Conservation (phyloP, 2,797 vertebrate genomes). For the Hyperoplus lanceolatus region DNA sequence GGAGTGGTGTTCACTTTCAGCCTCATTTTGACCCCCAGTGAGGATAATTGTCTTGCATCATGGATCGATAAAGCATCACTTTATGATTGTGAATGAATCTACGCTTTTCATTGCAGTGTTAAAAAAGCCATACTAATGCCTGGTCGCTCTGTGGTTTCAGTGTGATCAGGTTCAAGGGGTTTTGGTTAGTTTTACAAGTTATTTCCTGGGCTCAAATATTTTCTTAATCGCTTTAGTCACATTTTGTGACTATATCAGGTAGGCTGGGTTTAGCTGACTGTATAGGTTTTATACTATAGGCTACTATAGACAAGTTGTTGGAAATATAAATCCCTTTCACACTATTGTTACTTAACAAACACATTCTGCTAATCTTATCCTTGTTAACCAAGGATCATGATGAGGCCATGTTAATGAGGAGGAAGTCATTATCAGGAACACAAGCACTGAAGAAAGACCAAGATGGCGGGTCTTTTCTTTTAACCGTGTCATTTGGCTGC, state of each 20-base stretch:
- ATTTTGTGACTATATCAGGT: conserved; percentile 41
- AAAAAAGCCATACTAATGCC: conserved; percentile 5
- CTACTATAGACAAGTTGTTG: conserved; percentile 46
- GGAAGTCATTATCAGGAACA: conserved; percentile 43
- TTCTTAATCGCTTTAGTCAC: conserved; percentile 45
- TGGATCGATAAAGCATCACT: conserved; percentile 37
- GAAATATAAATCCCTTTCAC: conserved; percentile 56
- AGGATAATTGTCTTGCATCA: neutral
- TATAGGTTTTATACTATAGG: conserved; percentile 34
- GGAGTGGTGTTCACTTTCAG: conserved; percentile 10
- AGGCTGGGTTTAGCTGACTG: conserved; percentile 29
- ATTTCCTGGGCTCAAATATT: conserved; percentile 38
- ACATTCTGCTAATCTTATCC: conserved; percentile 58
- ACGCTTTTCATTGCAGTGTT: conserved; percentile 37
- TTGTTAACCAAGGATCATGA: conserved; percentile 57
- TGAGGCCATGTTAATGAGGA: conserved; percentile 35
- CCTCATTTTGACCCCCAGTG: conserved; percentile 11
- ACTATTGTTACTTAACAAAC: conserved; percentile 49
- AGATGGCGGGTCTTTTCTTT: conserved; percentile 17
- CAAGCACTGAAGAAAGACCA: conserved; percentile 20
- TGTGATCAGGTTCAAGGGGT: neutral
- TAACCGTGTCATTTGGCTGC: conserved; percentile 29
- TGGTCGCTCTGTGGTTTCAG: neutral
- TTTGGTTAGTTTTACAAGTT: conserved; percentile 29
- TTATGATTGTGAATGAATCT: conserved; percentile 29